Percentiles rank a stretch among this genome's conserved stretches.
Evolutionary conservation across 2,113 vertebrate genomes (phyloP).

Genomic region (Sphaerodactylus townsendi): DNA sequence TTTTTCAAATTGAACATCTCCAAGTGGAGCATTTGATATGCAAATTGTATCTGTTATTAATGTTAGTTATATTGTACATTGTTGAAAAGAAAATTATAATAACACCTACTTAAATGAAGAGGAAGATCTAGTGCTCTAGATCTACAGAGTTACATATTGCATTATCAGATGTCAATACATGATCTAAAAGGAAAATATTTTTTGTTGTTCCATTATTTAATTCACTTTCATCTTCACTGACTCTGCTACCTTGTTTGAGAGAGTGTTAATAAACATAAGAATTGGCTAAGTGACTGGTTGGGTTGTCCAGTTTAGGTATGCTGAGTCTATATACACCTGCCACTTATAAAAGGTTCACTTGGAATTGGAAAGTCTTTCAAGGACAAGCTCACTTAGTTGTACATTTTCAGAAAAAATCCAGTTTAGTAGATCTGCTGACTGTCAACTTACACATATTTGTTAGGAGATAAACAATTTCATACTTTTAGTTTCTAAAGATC

Average conservation of each 20-base stretch:
- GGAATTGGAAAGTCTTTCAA: not conserved
- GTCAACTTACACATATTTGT: too few species aligned
- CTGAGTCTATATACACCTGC: not conserved
- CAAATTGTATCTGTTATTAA: conserved; percentile 38
- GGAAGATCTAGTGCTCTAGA: too few species aligned
- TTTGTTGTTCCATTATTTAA: not conserved
- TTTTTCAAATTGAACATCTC: conserved; percentile 64
- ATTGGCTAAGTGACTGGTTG: not conserved
- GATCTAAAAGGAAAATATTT: not conserved
- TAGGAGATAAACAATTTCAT: too few species aligned
- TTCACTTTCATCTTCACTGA: not conserved
- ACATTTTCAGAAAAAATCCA: not conserved
- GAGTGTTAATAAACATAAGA: not conserved
- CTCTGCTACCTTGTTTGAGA: not conserved
- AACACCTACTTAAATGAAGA: conserved; percentile 11
- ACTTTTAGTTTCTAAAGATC: too few species aligned
- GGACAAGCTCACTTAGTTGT: not conserved
- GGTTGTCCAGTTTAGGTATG: not conserved
- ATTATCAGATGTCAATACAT: not conserved
- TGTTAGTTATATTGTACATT: conserved; percentile 27
- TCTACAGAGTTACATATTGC: not conserved
- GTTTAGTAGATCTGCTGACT: not conserved
- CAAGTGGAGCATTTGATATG: conserved; percentile 63
- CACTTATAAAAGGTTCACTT: not conserved
- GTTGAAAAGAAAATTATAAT: conserved; percentile 6